Base-by-base conservation (phyloP, 1,140 invertebrate species). In the Trachymyrmex cornetzi region DNA sequence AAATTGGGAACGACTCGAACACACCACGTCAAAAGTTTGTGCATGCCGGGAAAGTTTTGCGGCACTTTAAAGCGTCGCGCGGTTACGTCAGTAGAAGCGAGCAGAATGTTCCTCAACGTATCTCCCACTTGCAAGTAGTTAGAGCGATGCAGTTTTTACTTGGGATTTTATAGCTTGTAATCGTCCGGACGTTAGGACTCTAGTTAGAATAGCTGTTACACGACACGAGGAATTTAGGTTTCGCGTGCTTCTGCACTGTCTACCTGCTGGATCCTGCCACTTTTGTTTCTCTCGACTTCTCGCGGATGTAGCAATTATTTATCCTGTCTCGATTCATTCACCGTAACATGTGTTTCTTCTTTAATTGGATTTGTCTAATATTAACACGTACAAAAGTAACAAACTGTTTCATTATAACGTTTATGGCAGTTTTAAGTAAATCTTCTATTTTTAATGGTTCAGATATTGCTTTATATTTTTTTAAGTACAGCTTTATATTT, bases 141-240 rank as follows among this genome's bases (percentile, higher is more conserved):
- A 24, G 55, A 77, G 38, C 44, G 27, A 38, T 34, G 59, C n/a
- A 61, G 7, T 93, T 57, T 93, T 91, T 91, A 57, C 67, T 44
- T 16, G n/a, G 12, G 64, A 90, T 89, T 94, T 93, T 93, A 92
- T 93, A 88, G 86, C 88, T 90, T 77, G 81, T 94, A 93, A 93
- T 92, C 85, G 88, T 87, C 81, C 66, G 66, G 72, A 91, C 88
- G 88, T 93, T 89, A 91, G 74, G 77, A 69, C 82, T 89, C 59
- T 80, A 88, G 72, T 86, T 77, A 66, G 87, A 92, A 89, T 88
- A 75, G 77, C 85, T 69, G 89, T 93, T 92, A 90, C 87, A 89
- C 75, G 90, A 80, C 74, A 59, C 24, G 22, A 87, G 86, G 86
- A 91, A 92, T 93, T 93, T 75, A 91, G 88, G 90, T 92, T 93